Evolutionary conservation across 2,888 invertebrate species (phyloP).

Genomic region (Tillus elongatus): DNA sequence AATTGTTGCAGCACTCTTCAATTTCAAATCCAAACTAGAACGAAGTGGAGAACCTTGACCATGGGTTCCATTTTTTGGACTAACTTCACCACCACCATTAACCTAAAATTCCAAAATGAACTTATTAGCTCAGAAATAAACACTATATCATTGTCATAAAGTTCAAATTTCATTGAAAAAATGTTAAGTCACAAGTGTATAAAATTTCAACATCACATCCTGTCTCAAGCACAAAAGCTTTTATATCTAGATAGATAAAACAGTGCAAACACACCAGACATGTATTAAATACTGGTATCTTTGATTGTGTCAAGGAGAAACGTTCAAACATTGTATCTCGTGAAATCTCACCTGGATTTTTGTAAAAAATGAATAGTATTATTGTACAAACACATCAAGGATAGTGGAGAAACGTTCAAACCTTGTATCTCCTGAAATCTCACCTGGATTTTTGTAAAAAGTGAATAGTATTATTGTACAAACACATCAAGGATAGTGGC

Average conservation of each 20-base stretch:
- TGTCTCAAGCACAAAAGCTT: not conserved
- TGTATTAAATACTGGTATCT: constrained; percentile 2
- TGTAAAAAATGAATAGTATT: constrained; percentile 1
- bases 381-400: too few species aligned
- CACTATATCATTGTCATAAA: constrained; percentile 3
- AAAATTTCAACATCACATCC: not conserved
- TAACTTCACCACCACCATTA: constrained; percentile 38
- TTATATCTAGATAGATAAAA: constrained; percentile 3
- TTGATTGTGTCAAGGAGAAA: not conserved
- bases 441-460: not conserved
- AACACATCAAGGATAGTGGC: too few species aligned
- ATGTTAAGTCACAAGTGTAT: not conserved
- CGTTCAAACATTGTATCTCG: constrained; percentile 1
- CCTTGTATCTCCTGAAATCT: not conserved
- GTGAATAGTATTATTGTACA: constrained; percentile 3
- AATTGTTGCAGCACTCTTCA: constrained; percentile 50
- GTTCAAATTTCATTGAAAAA: not conserved
- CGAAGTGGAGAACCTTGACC: constrained; percentile 68
- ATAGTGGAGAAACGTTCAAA: not conserved
- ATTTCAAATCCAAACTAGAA: constrained; percentile 59
- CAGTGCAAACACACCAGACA: constrained; percentile 2
- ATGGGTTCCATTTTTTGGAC: constrained; percentile 43
- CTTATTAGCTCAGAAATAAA: too few species aligned
- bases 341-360: not conserved
- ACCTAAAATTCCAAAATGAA: constrained; percentile 28